phyloP scores from a whole-genome alignment of 2,113 vertebrate genomes.

The Eonycteris spelaea region DNA sequence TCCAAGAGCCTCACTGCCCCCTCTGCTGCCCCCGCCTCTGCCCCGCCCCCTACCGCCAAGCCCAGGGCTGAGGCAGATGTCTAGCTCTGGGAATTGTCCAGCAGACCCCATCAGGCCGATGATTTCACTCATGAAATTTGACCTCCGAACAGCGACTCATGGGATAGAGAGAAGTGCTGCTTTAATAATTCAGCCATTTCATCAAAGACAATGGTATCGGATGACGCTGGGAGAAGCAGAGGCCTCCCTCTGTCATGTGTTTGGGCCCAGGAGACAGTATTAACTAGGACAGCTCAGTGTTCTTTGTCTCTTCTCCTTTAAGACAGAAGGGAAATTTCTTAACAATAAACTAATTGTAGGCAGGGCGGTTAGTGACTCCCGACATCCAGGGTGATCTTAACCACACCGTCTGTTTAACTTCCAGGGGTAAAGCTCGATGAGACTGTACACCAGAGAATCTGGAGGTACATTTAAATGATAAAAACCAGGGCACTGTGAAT shows the following conservation, averaged over 20 bases:
- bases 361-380: not conserved
- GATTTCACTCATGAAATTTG: constrained; percentile 48
- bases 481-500: not conserved
- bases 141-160: not conserved
- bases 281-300: not conserved
- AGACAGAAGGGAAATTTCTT: not conserved
- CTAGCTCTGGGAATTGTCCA: not conserved
- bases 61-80: not conserved
- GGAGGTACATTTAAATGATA: not conserved
- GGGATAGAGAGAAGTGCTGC: not conserved
- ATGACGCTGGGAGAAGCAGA: not conserved
- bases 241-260: not conserved
- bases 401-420: not conserved
- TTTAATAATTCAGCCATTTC: constrained; percentile 59
- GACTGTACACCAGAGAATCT: not conserved
- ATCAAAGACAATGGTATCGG: not conserved
- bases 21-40: no score
- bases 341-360: not conserved
- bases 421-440: not conserved
- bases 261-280: not conserved
- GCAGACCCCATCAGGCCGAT: not conserved
- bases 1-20: not conserved
- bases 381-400: accelerated
- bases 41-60: no score
- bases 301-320: not conserved